These are phyloP conservation scores for Hydra vulgaris DNA, from an alignment of 30 jellyfish, hydroid and myxozoan species.

Conservation along the genomic window DNA sequence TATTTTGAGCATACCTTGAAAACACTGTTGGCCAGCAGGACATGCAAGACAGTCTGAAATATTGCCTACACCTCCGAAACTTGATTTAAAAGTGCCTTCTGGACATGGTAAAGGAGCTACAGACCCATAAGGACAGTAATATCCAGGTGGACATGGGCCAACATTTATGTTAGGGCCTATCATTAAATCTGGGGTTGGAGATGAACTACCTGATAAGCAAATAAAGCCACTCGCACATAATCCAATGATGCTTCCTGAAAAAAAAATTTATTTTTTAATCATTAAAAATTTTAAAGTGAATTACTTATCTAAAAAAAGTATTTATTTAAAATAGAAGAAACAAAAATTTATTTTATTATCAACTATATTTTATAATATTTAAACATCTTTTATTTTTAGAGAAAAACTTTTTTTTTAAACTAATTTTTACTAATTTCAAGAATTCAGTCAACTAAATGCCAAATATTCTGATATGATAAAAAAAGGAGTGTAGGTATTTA, in stretches of 20 bases:
- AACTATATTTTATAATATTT: no score
- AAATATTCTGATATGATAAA: no score
- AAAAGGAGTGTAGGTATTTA: no score
- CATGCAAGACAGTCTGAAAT: conserved; percentile 77
- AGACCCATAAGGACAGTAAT: conserved; percentile 62
- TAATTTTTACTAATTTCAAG: no score
- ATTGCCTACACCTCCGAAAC: conserved; percentile 71
- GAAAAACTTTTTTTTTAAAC: no score
- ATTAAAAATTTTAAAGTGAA: no score
- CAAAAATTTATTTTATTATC: no score
- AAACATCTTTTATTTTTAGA: no score
- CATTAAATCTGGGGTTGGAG: conserved; percentile 72
- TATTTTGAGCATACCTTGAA: conserved; percentile 62
- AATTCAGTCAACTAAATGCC: no score
- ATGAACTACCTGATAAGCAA: conserved; percentile 94
- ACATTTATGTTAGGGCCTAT: conserved; percentile 27
- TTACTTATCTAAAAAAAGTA: no score
- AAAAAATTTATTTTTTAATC: not conserved
- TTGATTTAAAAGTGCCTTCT: conserved; percentile 42
- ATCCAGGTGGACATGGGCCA: conserved; percentile 99
- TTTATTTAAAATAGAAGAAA: no score
- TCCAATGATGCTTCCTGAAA: conserved; percentile 55
- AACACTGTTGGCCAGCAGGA: conserved; percentile 93
- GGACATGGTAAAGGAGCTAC: conserved; percentile 63
- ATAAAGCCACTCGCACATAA: conserved; percentile 77